Conservation (phyloP, 1,140 invertebrate genomes). For the Hyposmocoma kahamanoa region DNA sequence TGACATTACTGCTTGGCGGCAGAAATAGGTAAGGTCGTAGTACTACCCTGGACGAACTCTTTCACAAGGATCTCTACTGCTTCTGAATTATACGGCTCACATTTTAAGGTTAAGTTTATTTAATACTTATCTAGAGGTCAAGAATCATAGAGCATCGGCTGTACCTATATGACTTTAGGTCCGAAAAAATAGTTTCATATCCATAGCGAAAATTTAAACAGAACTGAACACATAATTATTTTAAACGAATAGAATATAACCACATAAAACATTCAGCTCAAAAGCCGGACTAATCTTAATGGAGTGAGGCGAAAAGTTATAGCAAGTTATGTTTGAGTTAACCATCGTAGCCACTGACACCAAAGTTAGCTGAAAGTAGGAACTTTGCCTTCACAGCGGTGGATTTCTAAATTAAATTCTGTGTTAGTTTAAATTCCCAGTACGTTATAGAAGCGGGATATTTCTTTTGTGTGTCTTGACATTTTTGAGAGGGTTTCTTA, state of each 20-base stretch:
- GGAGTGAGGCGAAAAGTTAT: neutral
- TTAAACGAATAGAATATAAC: neutral
- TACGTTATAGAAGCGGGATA: no score
- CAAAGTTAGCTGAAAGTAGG: constrained; percentile 14
- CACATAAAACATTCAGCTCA: neutral
- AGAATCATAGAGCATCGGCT: neutral
- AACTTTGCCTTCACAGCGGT: constrained; percentile 21
- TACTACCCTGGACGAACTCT: no score
- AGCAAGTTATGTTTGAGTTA: constrained; percentile 24
- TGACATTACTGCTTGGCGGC: no score
- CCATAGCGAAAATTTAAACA: constrained; percentile 1
- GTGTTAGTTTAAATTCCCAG: neutral
- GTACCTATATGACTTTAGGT: neutral
- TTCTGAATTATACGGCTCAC: no score
- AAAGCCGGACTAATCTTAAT: neutral
- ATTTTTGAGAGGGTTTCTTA: no score
- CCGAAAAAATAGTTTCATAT: neutral
- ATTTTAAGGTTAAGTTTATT: no score
- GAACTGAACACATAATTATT: constrained; percentile 5
- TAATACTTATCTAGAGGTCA: no score
- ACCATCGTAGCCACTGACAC: constrained; percentile 18
- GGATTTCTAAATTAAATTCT: constrained; percentile 20
- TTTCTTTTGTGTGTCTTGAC: no score
- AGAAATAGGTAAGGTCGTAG: no score
- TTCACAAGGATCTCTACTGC: no score